phyloP scores from a whole-genome alignment of 2,888 invertebrate species.

The Chrysomela aeneicollis region DNA sequence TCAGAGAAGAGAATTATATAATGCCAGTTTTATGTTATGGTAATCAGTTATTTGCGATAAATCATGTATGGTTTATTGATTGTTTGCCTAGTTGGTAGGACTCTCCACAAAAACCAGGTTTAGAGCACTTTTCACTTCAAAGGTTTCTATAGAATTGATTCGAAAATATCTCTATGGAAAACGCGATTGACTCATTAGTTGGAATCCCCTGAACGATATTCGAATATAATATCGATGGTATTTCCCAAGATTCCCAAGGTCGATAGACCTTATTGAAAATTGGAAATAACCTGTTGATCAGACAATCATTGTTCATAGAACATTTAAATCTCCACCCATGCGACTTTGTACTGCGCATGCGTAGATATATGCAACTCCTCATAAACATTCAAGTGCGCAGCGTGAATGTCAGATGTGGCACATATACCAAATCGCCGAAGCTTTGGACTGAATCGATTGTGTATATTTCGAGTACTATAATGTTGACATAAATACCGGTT shows the following conservation, averaged over 20 bases:
- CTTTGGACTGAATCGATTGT: background rate
- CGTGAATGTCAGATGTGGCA: background rate
- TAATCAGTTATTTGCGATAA: conserved; percentile 23
- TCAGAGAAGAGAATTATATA: conserved; percentile 39
- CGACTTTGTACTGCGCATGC: too few species aligned
- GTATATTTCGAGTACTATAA: background rate
- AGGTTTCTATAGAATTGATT: too few species aligned
- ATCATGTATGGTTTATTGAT: conserved; percentile 22
- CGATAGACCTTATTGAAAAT: too few species aligned
- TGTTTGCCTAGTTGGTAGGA: conserved; percentile 3
- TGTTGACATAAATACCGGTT: conserved; percentile 9
- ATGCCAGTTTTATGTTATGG: conserved; percentile 34
- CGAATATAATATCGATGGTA: background rate
- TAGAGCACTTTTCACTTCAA: too few species aligned
- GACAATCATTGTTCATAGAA: too few species aligned
- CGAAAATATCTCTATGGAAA: too few species aligned
- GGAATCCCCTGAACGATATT: background rate
- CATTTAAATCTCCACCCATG: too few species aligned
- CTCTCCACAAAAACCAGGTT: too few species aligned
- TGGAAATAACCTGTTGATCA: too few species aligned
- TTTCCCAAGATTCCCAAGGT: background rate
- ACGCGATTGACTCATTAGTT: background rate
- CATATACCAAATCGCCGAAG: too few species aligned
- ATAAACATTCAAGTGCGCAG: too few species aligned
- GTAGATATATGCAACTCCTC: background rate